A percentile compares a stretch with the other conserved stretches of the same genome.
Evolutionary conservation across 2,888 invertebrate genomes (phyloP).

Genomic region (Drosophila mimetica): DNA sequence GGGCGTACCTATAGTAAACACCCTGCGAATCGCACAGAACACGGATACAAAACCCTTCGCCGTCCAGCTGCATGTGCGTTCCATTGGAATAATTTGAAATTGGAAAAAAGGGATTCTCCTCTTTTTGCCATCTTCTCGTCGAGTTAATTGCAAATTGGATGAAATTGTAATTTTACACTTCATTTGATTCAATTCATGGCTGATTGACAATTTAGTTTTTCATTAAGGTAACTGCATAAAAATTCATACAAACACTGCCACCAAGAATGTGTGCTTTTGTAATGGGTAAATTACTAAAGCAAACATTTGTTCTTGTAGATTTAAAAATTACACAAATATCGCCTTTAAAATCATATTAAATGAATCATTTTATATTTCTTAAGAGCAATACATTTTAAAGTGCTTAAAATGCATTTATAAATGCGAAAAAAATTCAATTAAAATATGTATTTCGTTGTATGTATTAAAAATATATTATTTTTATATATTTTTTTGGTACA

Average conservation of each 20-base stretch:
- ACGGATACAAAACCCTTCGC: slow-evolving; percentile 19
- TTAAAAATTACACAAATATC: not conserved
- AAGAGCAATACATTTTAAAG: too few relatives aligned
- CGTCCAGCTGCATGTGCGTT: slow-evolving; percentile 66
- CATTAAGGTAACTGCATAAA: slow-evolving; percentile 68
- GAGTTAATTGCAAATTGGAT: slow-evolving; percentile 83
- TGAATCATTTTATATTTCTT: too few relatives aligned
- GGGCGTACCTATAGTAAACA: slow-evolving; percentile 3
- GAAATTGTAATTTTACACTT: slow-evolving; percentile 84
- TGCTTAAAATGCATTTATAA: too few relatives aligned
- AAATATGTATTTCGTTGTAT: too few relatives aligned
- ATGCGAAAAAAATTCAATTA: too few relatives aligned
- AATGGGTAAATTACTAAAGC: not conserved
- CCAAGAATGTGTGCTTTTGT: not conserved
- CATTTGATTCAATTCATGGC: slow-evolving; percentile 82
- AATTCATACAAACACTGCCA: slow-evolving; percentile 13
- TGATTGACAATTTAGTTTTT: slow-evolving; percentile 83
- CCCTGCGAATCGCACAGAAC: slow-evolving; percentile 18
- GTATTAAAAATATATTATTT: not conserved
- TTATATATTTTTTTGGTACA: too few relatives aligned
- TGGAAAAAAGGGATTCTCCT: slow-evolving; percentile 46
- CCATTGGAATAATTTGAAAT: slow-evolving; percentile 80
- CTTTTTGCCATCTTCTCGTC: slow-evolving; percentile 71
- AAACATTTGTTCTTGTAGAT: not conserved
- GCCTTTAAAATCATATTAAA: too few relatives aligned